Evolutionary conservation across 1,140 invertebrate genomes (phyloP).

Genomic region (Rhynchophorus ferrugineus): DNA sequence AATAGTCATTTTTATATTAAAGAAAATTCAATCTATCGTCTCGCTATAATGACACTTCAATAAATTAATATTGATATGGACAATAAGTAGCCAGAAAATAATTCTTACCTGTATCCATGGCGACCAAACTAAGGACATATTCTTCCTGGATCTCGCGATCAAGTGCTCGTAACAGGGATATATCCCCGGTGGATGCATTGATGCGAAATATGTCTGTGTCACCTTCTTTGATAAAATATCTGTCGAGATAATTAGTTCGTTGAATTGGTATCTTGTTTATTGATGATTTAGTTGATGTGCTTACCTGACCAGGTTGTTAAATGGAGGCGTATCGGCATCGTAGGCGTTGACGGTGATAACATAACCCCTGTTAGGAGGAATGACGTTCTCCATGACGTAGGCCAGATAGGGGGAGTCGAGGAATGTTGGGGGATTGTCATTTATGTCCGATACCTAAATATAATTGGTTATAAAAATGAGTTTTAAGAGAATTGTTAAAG

Average conservation of each 20-base stretch:
- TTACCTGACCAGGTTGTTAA: conserved; percentile 73
- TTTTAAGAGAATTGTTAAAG: not conserved
- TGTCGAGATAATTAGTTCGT: not conserved
- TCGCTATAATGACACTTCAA: no score
- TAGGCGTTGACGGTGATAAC: conserved; percentile 75
- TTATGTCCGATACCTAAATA: conserved; percentile 72
- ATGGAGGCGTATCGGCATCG: conserved; percentile 84
- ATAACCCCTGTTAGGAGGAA: conserved; percentile 67
- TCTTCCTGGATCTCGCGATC: conserved; percentile 77
- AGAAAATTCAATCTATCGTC: no score
- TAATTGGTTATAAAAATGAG: conserved; percentile 1
- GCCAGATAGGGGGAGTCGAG: conserved; percentile 84
- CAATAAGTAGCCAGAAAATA: no score
- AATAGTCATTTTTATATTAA: no score
- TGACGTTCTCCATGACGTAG: conserved; percentile 86
- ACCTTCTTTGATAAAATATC: conserved; percentile 85
- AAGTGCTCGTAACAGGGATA: conserved; percentile 68
- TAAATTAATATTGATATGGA: no score
- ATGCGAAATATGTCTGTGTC: conserved; percentile 82
- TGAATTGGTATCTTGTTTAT: not conserved
- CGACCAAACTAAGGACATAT: conserved; percentile 77
- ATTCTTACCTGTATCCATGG: conserved; percentile 83
- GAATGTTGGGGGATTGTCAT: conserved; percentile 91
- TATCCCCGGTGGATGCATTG: conserved; percentile 81
- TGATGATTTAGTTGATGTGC: not conserved